Evolutionary conservation across 2,797 vertebrate species (phyloP), one percentile per base, ranked within the genome.

Genomic region (Xenops minutus): DNA sequence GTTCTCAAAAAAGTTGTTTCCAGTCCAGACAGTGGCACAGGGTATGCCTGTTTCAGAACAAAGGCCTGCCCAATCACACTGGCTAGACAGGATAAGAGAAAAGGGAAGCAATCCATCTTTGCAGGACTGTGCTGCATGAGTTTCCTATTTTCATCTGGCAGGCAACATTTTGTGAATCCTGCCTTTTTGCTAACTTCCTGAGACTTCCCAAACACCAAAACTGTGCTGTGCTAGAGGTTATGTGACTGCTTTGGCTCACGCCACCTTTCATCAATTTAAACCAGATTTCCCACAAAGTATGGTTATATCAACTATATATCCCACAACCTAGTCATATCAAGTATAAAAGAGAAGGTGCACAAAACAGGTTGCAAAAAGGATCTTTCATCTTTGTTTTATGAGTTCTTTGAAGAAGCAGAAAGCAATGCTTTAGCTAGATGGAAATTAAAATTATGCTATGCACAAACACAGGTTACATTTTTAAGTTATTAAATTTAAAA

Each of bases 381-480:
- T 39, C 6, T 79, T 96, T 96, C 64, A 67, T 56, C 51, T 96
- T 86, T 89, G 67, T 46, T 94, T 89, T 94, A 87, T 29, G 43
- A 88, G 59, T 89, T 95, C 62, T 92, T 66, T 73, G 54, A 76
- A 75, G 67, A 81, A 93, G 72, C 55, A 87, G 68, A 95, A 92
- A 94, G 89, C 88, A 96, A 88, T 95, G 84, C 22, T 76, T 76
- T 46, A 90, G 86, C 56, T 95, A 88, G 62, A 76, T 83, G 95
- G 72, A 92, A 92, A 94, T 46, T 69, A 41, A 16, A 67, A 34
- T 51, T 89, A 44, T 22, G 37, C 71, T 46, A 32, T 46, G 18
- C 63, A 87, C 80, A 97, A 95, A 92, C 61, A 89, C 37, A 80
- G 64, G 94, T 94, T 87, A 95, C 93, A 89, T 89, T 36, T 64